Percentiles rank a stretch among this genome's conserved stretches.
Conservation (phyloP, 2,888 invertebrate genomes). For the Megaustenia siamemsis region DNA sequence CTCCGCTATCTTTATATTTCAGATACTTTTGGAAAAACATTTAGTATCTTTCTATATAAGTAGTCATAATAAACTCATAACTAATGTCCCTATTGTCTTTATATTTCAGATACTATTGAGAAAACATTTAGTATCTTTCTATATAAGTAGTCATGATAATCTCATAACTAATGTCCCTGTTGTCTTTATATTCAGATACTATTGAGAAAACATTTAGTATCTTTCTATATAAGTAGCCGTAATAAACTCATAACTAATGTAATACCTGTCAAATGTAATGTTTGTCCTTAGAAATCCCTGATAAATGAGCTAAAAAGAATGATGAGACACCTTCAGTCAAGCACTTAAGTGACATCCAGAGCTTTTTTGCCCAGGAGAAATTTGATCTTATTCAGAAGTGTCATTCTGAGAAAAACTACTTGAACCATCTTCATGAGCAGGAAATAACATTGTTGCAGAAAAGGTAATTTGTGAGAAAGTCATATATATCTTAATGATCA, state of each 20-base stretch:
- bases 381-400: constrained; percentile 68
- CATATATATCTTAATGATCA: too few relatives aligned
- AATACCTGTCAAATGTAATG: neutral
- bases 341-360: constrained; percentile 66
- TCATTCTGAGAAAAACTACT: constrained; percentile 70
- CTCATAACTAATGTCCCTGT: too few relatives aligned
- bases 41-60: too few relatives aligned
- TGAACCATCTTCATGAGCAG: constrained; percentile 34
- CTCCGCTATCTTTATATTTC: too few relatives aligned
- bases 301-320: constrained; percentile 63
- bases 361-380: constrained; percentile 66
- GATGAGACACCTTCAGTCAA: constrained; percentile 65
- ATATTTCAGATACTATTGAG: too few relatives aligned
- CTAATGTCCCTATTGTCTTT: too few relatives aligned
- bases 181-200: too few relatives aligned
- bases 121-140: too few relatives aligned
- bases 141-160: too few relatives aligned
- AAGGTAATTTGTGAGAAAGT: constrained; percentile 51
- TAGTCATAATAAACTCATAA: too few relatives aligned
- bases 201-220: too few relatives aligned
- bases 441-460: constrained; percentile 39
- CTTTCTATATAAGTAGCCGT: neutral
- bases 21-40: too few relatives aligned
- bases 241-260: neutral
- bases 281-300: constrained; percentile 60